phyloP scores from a whole-genome alignment of 2,113 vertebrate species.

The Paramisgurnus dabryanus region DNA sequence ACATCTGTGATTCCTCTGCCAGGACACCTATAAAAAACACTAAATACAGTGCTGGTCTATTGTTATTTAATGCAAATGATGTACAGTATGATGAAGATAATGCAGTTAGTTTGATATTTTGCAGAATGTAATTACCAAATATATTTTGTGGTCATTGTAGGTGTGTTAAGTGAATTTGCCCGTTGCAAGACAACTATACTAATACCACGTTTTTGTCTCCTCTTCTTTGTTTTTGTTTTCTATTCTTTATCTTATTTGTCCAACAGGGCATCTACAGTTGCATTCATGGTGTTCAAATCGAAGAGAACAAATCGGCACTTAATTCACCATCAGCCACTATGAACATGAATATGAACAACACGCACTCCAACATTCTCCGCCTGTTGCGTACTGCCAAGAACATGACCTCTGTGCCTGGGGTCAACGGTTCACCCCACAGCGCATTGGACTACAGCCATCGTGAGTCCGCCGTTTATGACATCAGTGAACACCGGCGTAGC shows the following conservation, averaged over 20 bases:
- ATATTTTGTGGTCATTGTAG: too few relatives aligned
- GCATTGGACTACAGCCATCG: constrained; percentile 90
- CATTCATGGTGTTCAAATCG: constrained; percentile 96
- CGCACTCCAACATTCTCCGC: constrained; percentile 97
- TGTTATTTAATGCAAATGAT: too few relatives aligned
- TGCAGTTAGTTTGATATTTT: too few relatives aligned
- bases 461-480: constrained; percentile 90
- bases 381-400: constrained; percentile 97
- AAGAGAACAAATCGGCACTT: constrained; percentile 92
- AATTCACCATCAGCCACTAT: constrained; percentile 95
- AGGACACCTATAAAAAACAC: too few relatives aligned
- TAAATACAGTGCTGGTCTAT: too few relatives aligned
- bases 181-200: background rate
- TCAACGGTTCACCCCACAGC: constrained; percentile 95
- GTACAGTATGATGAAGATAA: too few relatives aligned
- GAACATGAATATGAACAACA: constrained; percentile 99
- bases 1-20: too few relatives aligned
- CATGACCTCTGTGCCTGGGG: constrained; percentile 95
- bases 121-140: too few relatives aligned
- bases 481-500: constrained; percentile 95
- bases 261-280: constrained; percentile 97
- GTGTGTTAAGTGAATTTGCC: too few relatives aligned
- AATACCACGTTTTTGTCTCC: constrained; percentile 32
- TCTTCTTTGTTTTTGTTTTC: constrained; percentile 49
- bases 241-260: constrained; percentile 56